A percentile compares a stretch with the other conserved stretches of the same genome.
Evolutionary conservation across 1,140 invertebrate genomes (phyloP).

Genomic region (Myzus persicae): DNA sequence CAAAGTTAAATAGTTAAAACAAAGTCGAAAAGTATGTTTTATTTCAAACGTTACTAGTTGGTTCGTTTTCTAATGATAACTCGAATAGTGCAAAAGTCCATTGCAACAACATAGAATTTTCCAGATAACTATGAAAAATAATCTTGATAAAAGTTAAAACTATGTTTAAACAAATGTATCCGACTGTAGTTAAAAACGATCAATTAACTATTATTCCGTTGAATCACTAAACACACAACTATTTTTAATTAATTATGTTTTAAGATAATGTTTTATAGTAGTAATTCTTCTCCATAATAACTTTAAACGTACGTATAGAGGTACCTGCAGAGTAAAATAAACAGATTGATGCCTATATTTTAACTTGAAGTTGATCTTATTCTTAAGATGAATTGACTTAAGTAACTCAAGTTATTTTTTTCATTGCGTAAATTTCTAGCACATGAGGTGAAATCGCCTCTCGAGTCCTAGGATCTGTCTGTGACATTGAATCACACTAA

Average conservation of each 20-base stretch:
- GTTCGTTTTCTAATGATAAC: neutral
- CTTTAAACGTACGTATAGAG: too few relatives aligned
- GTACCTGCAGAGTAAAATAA: neutral
- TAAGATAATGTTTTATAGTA: too few relatives aligned
- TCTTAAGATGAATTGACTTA: neutral
- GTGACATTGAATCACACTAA: neutral
- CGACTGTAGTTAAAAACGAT: neutral
- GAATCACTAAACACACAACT: neutral
- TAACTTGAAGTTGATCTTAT: neutral
- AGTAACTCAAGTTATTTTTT: neutral
- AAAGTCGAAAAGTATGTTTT: neutral
- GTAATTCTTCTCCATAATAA: neutral
- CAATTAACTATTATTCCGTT: neutral
- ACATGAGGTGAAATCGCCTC: neutral
- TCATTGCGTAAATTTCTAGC: neutral
- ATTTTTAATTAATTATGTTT: neutral
- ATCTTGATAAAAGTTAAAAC: neutral
- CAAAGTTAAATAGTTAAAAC: neutral
- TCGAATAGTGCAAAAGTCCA: neutral
- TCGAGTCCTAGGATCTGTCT: neutral
- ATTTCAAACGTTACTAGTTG: neutral
- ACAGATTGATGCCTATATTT: neutral
- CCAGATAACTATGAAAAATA: neutral
- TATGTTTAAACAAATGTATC: neutral
- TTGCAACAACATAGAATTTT: neutral